Percentiles rank a stretch among this genome's conserved stretches.
Evolutionary conservation across 2,113 vertebrate genomes (phyloP).

Genomic region (Phyllostomus hastatus): DNA sequence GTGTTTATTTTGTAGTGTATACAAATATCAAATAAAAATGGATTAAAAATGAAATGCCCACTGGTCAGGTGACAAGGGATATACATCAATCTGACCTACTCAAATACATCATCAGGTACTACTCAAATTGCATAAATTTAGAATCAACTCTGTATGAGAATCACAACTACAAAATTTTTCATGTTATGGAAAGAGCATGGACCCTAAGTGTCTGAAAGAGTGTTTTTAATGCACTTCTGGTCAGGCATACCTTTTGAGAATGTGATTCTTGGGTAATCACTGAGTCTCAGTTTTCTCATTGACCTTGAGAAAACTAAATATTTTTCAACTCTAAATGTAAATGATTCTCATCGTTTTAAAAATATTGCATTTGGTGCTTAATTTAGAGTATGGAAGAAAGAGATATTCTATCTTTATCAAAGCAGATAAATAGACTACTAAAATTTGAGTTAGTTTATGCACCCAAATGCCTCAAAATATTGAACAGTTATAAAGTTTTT

Average conservation of each 20-base stretch:
- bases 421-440: slow-evolving; percentile 23
- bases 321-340: not conserved
- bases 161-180: not conserved
- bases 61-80: not conserved
- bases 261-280: not conserved
- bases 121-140: not conserved
- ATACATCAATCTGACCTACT: not conserved
- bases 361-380: slow-evolving; percentile 18
- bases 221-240: not conserved
- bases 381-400: not conserved
- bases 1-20: not conserved
- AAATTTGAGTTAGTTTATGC: slow-evolving; percentile 11
- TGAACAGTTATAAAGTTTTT: slow-evolving; percentile 24
- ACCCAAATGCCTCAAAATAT: not conserved
- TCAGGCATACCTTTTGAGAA: not conserved
- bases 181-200: not conserved
- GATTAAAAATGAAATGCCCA: not conserved
- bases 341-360: slow-evolving; percentile 8
- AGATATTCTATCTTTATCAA: not conserved
- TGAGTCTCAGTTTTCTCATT: not conserved
- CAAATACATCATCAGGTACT: too few relatives aligned
- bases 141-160: not conserved
- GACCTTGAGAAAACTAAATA: slow-evolving; percentile 41
- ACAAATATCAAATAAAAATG: not conserved
- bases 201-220: not conserved